Conservation (phyloP, 2,888 invertebrate genomes). For the Agrotis ipsilon region DNA sequence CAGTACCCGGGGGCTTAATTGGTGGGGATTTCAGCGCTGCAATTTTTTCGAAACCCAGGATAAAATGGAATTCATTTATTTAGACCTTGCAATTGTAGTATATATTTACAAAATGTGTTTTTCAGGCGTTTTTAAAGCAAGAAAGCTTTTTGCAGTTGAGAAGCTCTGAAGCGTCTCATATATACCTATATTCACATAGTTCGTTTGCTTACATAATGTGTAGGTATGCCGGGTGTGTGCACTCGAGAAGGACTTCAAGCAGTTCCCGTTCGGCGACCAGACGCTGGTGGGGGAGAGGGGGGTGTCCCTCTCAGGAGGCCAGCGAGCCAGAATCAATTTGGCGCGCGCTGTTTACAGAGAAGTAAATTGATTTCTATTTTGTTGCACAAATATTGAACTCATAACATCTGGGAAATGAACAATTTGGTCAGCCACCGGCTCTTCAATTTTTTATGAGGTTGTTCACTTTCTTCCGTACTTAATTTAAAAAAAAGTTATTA, state of each 20-base stretch:
- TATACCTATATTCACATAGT: neutral
- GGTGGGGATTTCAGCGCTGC: neutral
- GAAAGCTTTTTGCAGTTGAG: neutral
- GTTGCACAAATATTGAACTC: conserved; percentile 64
- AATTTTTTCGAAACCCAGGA: neutral
- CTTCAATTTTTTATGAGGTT: neutral
- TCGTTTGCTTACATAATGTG: conserved; percentile 25
- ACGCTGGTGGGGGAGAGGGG: conserved; percentile 94
- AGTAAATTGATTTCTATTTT: conserved; percentile 76
- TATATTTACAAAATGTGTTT: neutral
- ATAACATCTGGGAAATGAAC: conserved; percentile 53
- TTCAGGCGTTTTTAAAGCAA: neutral
- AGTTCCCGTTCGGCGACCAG: conserved; percentile 93
- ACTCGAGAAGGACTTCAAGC: conserved; percentile 89
- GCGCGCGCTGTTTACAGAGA: conserved; percentile 90
- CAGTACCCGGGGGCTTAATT: conserved; percentile 26
- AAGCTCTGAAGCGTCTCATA: conserved; percentile 1
- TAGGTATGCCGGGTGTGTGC: conserved; percentile 89
- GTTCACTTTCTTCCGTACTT: neutral
- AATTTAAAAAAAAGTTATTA: neutral
- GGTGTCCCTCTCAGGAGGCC: conserved; percentile 93
- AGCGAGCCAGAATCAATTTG: conserved; percentile 93
- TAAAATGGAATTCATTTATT: neutral
- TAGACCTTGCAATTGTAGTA: neutral
- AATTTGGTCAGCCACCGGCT: conserved; percentile 10